Conservation (phyloP, 2,888 invertebrate genomes). For the Tridacna gigas region DNA sequence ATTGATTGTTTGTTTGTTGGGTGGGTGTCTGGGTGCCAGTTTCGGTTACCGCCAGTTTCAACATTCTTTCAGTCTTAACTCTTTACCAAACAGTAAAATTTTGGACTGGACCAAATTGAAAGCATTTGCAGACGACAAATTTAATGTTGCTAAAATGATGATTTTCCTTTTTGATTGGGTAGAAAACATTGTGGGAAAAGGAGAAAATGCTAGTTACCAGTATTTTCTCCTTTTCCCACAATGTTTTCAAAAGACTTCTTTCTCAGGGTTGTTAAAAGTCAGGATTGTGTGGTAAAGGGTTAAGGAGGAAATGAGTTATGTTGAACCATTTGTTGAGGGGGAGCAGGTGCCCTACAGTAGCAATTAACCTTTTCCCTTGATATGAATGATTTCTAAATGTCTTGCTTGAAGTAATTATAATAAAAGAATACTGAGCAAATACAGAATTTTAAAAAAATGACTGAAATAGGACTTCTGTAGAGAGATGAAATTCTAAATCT, state of each 20-base stretch:
- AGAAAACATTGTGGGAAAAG: conserved; percentile 1
- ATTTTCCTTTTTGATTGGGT: background rate
- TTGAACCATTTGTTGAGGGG: background rate
- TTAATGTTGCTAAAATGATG: background rate
- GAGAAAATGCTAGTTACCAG: background rate
- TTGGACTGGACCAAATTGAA: too few species aligned
- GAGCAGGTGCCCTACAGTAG: background rate
- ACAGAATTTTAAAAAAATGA: too few species aligned
- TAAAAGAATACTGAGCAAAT: too few species aligned
- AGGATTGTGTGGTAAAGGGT: background rate
- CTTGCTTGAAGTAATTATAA: too few species aligned
- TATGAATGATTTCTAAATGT: background rate
- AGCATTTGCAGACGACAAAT: too few species aligned
- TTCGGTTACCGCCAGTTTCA: too few species aligned
- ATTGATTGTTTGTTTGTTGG: too few species aligned
- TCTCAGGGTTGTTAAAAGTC: background rate
- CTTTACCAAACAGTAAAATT: too few species aligned
- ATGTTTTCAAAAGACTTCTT: background rate
- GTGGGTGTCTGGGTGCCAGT: too few species aligned
- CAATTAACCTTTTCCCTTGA: background rate
- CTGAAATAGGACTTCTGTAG: too few species aligned
- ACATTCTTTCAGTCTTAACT: too few species aligned
- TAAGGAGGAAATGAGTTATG: background rate
- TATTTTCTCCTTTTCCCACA: background rate
- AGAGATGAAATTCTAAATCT: too few species aligned